A percentile compares a stretch with the other conserved stretches of the same genome.
Conservation (phyloP, 2,888 invertebrate species). For the Dasypolia templi region DNA sequence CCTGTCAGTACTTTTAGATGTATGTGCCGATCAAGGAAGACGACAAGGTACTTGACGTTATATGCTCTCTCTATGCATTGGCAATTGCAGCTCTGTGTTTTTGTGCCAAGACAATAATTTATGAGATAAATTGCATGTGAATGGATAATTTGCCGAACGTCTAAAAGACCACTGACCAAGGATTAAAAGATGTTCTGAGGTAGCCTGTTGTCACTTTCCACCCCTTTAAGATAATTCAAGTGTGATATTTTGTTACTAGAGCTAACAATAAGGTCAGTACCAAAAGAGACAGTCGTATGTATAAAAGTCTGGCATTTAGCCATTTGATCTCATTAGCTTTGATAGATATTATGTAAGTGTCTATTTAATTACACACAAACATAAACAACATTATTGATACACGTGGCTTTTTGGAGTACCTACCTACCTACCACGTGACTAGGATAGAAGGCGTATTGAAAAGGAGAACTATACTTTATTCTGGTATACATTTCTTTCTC, state of each 20-base stretch:
- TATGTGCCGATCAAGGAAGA: too few species aligned
- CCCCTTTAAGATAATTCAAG: background rate
- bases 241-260: background rate
- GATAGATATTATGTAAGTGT: background rate
- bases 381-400: background rate
- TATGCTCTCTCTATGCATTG: too few species aligned
- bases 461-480: background rate
- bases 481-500: background rate
- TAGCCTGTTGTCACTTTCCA: background rate
- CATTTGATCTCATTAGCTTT: slow-evolving; percentile 16
- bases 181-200: background rate
- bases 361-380: slow-evolving; percentile 4
- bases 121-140: too few species aligned
- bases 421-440: background rate
- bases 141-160: background rate
- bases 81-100: too few species aligned
- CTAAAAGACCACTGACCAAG: background rate
- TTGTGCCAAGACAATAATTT: too few species aligned
- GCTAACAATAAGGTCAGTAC: background rate
- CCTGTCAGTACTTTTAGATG: too few species aligned
- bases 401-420: background rate
- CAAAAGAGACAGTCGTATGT: background rate
- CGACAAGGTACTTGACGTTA: too few species aligned
- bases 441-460: background rate
- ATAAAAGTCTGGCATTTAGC: slow-evolving; percentile 18